Base-by-base conservation (phyloP, 53 echinoderm and acorn worm genomes). In the Crossaster papposus region DNA sequence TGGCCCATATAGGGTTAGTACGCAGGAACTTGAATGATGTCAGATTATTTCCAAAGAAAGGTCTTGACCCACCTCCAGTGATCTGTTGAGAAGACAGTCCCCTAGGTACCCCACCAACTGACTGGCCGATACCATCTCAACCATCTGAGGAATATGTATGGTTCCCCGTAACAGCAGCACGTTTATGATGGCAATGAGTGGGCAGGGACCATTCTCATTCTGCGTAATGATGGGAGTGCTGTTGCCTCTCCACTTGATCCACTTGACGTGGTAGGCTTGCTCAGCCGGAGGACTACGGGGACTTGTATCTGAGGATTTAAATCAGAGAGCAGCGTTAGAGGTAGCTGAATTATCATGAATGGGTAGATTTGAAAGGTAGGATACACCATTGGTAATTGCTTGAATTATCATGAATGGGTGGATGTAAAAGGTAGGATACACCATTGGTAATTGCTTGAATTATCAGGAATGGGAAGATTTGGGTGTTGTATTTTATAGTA, bases 161-260 rank as follows among this genome's bases (percentile, higher is more conserved):
- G 92, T 94, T 28, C 94, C 98, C 75, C 94, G 77, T 2, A 98
- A 90, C 38, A 98, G 58, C 58, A 98, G 83, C 51, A 98, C 94
- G 78, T 98, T 98, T 68, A 98, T 81, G 65, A 98, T 93, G 29
- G 98, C 96, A 77, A 98, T 93, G 30, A 98, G 92, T 6, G 98
- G 98, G 79, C 98, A 98, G 31, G 98, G 98, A 15, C 98, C 98
- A 52, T 98, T 97, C 90, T 98, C 96, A 62, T 98, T 98, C 73
- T 98, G 98, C 1, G 98, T 98, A 54, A 98, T 93, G 68, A 98
- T 96, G 6, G 98, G 98, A 1, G 92, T 94, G 70, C 81, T 98
- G 71, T 92, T 88, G 44, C 93, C 89, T 13, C 93, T 85, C 93
- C 94, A 96, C 26, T 93, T 89, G 24, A 98, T 94, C 98, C 98